These are phyloP conservation scores for Chelidonichthys spinosus DNA, from an alignment of 2,797 vertebrate genomes.

Conservation along the genomic window DNA sequence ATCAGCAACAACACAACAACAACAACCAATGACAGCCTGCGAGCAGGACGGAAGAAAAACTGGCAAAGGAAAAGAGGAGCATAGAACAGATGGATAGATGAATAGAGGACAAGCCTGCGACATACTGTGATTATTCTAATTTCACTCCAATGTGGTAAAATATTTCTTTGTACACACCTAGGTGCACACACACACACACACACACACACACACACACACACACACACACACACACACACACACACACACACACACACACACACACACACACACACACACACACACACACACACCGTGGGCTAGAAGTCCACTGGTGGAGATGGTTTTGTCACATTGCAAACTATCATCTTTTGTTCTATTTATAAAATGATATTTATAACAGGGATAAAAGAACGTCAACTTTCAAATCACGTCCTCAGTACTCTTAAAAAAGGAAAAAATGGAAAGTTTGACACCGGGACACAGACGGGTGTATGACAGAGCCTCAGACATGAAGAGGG, in stretches of 20 bases:
- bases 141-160: conserved; percentile 3
- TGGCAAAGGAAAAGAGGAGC: conserved; percentile 11
- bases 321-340: conserved; percentile 53
- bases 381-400: conserved; percentile 28
- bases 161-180: background rate
- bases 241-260: background rate
- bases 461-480: conserved; percentile 13
- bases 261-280: background rate
- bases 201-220: background rate
- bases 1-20: conserved; percentile 4
- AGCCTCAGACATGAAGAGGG: conserved; percentile 34
- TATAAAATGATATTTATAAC: conserved; percentile 67
- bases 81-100: conserved; percentile 27
- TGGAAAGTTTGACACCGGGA: conserved; percentile 22
- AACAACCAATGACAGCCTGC: conserved; percentile 14
- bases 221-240: background rate
- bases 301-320: conserved; percentile 51
- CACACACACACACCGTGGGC: background rate
- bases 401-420: conserved; percentile 20
- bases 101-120: conserved; percentile 28
- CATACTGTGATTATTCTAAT: conserved; percentile 27
- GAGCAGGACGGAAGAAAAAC: background rate
- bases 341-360: conserved; percentile 72
- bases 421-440: background rate
- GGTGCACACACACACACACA: background rate